Base-by-base conservation (phyloP, 2,888 invertebrate species). In the Hyppa rectilinea region DNA sequence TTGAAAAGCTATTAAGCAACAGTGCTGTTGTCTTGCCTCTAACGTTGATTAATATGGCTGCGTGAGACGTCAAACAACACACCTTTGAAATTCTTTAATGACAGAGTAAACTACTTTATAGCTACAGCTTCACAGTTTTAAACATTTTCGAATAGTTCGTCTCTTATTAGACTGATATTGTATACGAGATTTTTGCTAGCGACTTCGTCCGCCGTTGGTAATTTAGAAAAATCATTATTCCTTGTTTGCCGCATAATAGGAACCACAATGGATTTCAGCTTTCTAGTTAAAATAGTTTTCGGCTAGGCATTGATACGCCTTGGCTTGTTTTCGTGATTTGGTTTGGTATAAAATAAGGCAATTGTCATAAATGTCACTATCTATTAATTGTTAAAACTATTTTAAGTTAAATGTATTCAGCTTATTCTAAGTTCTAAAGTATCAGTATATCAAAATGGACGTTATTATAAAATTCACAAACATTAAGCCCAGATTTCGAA, bases 11-110 rank as follows among this genome's bases (percentile, higher is more conserved):
- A 62, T 76, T 67, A 75, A 29, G 59, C 56, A 66, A 69, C 26
- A 38, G 23, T 29, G 61, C 63, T 9, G 64, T 40, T 80, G 58
- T 59, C 53, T 55, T 52, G 56, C 23, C 26, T 56, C 12, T 52
- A 61, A 29, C 53, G 45, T 59, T 64, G 58, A 80, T 75, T 68
- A 64, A 82, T 65, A 49, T 17, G 59, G 49, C 59, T 60, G 49
- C 45, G 68, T 58, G 52, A 50, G 50, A 68, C 53, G 38, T 76
- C 81, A 75, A 81, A 50, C 17, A 75, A 63, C 77, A 81, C 68
- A 52, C 77, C 81, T 76, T 68, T 56, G 20, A 68, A 77, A 77
- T 68, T 76, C 75, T 64, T 64, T 55, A 60, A 14, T 40, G 59
- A 12, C 49, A 60, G 53, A 45, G 12, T 53, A 20, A 45, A 23